Evolutionary conservation across 1,140 invertebrate species (phyloP).

Genomic region (Drosophila azteca): DNA sequence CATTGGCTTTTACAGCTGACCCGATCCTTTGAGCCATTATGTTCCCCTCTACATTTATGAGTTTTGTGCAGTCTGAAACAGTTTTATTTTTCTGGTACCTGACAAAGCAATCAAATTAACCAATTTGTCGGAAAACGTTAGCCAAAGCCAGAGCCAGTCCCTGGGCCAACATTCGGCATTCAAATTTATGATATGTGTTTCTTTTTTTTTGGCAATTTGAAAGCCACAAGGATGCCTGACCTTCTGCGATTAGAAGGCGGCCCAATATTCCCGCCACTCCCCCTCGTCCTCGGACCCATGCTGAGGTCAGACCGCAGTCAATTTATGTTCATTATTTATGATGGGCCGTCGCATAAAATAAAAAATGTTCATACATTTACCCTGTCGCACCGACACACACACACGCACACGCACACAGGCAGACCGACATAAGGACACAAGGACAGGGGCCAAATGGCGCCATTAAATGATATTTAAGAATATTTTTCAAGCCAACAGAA

Average conservation of each 20-base stretch:
- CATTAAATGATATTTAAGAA: slow-evolving; percentile 50
- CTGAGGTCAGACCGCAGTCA: slow-evolving; percentile 39
- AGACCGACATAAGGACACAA: neutral
- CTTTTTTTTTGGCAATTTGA: slow-evolving; percentile 33
- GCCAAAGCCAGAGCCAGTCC: slow-evolving; percentile 6
- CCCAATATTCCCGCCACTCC: slow-evolving; percentile 31
- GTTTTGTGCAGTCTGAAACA: neutral
- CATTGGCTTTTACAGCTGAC: neutral
- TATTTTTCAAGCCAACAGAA: slow-evolving; percentile 44
- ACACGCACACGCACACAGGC: slow-evolving; percentile 2
- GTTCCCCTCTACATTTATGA: slow-evolving; percentile 21
- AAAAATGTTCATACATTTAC: slow-evolving; percentile 45
- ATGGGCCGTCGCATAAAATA: slow-evolving; percentile 48
- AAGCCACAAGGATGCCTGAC: slow-evolving; percentile 30
- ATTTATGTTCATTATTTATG: slow-evolving; percentile 70
- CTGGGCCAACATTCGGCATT: slow-evolving; percentile 40
- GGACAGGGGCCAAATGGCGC: slow-evolving; percentile 34
- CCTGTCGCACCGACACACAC: slow-evolving; percentile 2
- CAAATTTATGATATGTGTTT: slow-evolving; percentile 49
- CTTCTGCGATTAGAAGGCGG: slow-evolving; percentile 39
- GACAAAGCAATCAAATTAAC: slow-evolving; percentile 61
- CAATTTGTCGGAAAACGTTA: slow-evolving; percentile 34
- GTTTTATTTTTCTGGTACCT: slow-evolving; percentile 25
- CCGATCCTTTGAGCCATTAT: too few relatives aligned
- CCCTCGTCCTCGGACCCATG: slow-evolving; percentile 1